Evolutionary conservation across 2,888 invertebrate species (phyloP).

Genomic region (Octonoba sinensis): DNA sequence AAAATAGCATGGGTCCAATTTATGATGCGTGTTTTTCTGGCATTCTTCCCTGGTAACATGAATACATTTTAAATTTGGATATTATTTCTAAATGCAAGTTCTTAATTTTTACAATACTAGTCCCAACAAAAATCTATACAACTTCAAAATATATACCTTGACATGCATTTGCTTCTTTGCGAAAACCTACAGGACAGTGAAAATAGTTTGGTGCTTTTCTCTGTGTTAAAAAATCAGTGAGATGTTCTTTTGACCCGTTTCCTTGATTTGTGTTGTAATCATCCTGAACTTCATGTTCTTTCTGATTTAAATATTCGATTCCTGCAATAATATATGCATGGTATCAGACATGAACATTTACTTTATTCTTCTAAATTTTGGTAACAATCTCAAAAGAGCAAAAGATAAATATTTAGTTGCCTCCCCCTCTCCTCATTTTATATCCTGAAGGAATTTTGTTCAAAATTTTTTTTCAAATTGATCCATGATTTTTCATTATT

Average conservation of each 20-base stretch:
- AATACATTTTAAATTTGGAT: too few species aligned
- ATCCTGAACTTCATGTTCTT: conserved; percentile 13
- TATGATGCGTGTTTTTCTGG: too few species aligned
- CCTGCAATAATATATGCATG: conserved; percentile 43
- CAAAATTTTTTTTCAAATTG: not conserved
- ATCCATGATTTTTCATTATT: not conserved
- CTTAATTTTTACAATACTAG: not conserved
- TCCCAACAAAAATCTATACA: not conserved
- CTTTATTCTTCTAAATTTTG: too few species aligned
- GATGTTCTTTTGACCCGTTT: conserved; percentile 17
- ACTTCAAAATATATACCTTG: conserved; percentile 43
- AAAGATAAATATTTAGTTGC: not conserved
- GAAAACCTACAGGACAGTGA: conserved; percentile 39
- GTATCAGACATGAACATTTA: too few species aligned
- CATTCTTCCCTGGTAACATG: too few species aligned
- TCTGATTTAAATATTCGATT: conserved; percentile 57
- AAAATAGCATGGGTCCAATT: too few species aligned
- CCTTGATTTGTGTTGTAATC: conserved; percentile 14
- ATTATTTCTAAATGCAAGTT: too few species aligned
- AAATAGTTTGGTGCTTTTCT: conserved; percentile 1
- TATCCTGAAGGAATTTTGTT: not conserved
- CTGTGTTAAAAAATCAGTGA: not conserved
- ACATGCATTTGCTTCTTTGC: conserved; percentile 36
- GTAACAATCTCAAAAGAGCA: not conserved
- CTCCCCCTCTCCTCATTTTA: not conserved